Conservation (phyloP, 2,797 vertebrate genomes). For the Onychomys arenicola region DNA sequence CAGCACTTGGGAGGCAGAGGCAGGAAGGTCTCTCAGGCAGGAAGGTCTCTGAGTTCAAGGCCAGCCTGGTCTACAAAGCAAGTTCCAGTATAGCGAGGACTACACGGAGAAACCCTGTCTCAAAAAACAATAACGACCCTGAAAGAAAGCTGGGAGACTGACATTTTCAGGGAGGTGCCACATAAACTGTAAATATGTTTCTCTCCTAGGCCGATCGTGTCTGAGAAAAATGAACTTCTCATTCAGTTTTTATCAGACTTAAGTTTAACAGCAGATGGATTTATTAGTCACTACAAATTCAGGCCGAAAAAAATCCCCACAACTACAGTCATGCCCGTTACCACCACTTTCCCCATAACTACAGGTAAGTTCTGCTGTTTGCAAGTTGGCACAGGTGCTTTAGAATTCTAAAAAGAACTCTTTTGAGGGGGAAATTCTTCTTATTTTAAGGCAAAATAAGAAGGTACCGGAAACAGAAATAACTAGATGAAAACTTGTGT, state of each 20-base stretch:
- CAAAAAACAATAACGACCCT: not conserved
- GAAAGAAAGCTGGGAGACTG: not conserved
- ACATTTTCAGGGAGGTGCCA: slow-evolving; percentile 1
- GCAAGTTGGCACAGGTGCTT: slow-evolving; percentile 46
- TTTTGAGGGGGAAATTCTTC: slow-evolving; percentile 12
- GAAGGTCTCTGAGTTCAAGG: not conserved
- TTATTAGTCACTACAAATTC: slow-evolving; percentile 98
- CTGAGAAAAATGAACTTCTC: slow-evolving; percentile 96
- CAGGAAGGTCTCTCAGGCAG: not conserved
- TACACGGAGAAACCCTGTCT: not conserved
- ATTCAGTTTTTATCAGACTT: slow-evolving; percentile 99
- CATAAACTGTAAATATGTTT: not conserved
- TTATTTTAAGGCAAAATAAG: not conserved
- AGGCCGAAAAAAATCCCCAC: slow-evolving; percentile 93
- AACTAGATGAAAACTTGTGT: slow-evolving; percentile 63
- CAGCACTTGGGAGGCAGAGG: not conserved
- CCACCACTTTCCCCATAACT: slow-evolving; percentile 89
- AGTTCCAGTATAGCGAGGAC: not conserved
- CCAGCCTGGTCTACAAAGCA: not conserved
- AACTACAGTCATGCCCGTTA: slow-evolving; percentile 88
- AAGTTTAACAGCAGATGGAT: slow-evolving; percentile 98
- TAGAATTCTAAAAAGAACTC: slow-evolving; percentile 22
- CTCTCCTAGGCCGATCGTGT: slow-evolving; percentile 94
- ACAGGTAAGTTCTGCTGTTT: slow-evolving; percentile 89
- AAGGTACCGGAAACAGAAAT: slow-evolving; percentile 20